Conservation (phyloP, 2,888 invertebrate species). For the Drosophila trichaetosa region DNA sequence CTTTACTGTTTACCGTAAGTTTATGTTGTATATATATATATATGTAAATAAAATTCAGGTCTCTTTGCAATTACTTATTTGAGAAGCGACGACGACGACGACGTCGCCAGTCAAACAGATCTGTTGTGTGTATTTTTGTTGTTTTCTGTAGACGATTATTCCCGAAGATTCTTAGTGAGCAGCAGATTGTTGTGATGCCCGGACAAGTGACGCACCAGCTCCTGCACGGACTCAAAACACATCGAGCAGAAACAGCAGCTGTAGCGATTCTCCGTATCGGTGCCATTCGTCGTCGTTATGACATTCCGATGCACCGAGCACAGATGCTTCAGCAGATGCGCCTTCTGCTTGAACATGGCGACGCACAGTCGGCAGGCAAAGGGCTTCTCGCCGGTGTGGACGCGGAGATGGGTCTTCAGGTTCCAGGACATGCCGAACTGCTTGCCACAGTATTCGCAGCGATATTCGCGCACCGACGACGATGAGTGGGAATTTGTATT, state of each 20-base stretch:
- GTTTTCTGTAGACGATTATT: slow-evolving; percentile 83
- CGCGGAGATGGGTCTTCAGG: slow-evolving; percentile 94
- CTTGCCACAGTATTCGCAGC: slow-evolving; percentile 95
- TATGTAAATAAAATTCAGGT: slow-evolving; percentile 70
- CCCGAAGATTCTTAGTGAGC: slow-evolving; percentile 94
- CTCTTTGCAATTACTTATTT: slow-evolving; percentile 73
- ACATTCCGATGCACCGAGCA: slow-evolving; percentile 95
- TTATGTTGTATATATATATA: slow-evolving; percentile 32
- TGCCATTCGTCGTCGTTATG: slow-evolving; percentile 89
- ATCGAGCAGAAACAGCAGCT: slow-evolving; percentile 95
- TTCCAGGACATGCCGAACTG: slow-evolving; percentile 97
- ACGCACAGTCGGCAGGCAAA: slow-evolving; percentile 95
- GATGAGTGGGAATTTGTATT: slow-evolving; percentile 85
- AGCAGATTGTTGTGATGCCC: slow-evolving; percentile 95
- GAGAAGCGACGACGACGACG: slow-evolving; percentile 29
- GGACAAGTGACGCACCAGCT: slow-evolving; percentile 93
- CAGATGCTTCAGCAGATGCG: slow-evolving; percentile 93
- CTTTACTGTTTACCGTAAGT: slow-evolving; percentile 60
- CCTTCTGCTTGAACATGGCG: slow-evolving; percentile 96
- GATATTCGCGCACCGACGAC: slow-evolving; percentile 93
- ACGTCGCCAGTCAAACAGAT: slow-evolving; percentile 37
- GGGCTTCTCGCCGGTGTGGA: slow-evolving; percentile 95
- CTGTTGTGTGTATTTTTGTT: slow-evolving; percentile 7
- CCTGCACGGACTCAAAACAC: slow-evolving; percentile 93
- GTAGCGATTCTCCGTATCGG: slow-evolving; percentile 91